phyloP scores from a whole-genome alignment of 2,888 invertebrate genomes.

The Ashinkailepas kermadecensis region DNA sequence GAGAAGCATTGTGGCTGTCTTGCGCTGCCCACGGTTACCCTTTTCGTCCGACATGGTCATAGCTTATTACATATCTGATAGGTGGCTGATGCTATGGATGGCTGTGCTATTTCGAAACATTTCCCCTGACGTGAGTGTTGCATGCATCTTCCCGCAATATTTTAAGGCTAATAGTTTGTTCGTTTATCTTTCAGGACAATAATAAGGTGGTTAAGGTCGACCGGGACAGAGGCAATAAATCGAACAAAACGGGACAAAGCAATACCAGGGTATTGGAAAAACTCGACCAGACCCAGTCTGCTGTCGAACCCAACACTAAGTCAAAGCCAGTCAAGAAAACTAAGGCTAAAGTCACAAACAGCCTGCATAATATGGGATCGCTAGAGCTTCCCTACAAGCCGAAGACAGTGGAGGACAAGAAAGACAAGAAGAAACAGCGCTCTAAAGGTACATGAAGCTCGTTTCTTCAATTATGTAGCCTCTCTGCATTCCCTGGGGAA shows the following conservation, averaged over 20 bases:
- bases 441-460: conserved; percentile 25
- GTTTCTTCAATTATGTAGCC: no score
- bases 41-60: no score
- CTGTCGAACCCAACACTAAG: background rate
- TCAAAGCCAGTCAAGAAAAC: conserved; percentile 7
- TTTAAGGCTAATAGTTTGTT: background rate
- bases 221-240: conserved; percentile 6
- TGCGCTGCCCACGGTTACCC: no score
- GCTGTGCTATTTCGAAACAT: no score
- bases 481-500: no score
- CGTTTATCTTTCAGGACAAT: background rate
- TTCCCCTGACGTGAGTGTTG: no score
- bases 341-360: background rate
- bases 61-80: no score
- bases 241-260: background rate
- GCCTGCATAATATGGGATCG: conserved; percentile 24
- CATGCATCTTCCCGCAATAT: background rate
- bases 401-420: conserved; percentile 33
- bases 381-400: conserved; percentile 42
- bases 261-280: background rate
- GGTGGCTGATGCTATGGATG: no score
- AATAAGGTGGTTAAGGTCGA: background rate
- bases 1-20: no score
- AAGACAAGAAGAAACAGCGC: conserved; percentile 31
- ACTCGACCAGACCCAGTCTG: background rate